Evolutionary conservation across 2,113 vertebrate species (phyloP).

Genomic region (Raja brachyura): DNA sequence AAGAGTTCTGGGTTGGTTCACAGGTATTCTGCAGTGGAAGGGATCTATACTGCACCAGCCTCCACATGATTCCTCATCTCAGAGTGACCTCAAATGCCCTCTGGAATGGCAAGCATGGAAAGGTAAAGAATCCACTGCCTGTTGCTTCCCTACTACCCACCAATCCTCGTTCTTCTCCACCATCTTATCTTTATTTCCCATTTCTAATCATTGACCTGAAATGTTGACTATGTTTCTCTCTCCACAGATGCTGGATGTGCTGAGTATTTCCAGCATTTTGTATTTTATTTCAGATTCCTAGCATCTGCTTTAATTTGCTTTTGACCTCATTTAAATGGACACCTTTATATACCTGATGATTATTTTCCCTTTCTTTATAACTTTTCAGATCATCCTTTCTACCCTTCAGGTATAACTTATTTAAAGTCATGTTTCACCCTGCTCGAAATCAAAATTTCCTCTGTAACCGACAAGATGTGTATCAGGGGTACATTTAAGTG

Average conservation of each 20-base stretch:
- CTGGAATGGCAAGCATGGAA: background rate
- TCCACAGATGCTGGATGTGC: no score
- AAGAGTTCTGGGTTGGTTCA: background rate
- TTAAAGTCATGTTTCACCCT: background rate
- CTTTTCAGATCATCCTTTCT: background rate
- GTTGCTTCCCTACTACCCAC: background rate
- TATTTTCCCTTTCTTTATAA: background rate
- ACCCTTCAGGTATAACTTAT: background rate
- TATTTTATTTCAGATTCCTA: no score
- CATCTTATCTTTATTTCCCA: background rate
- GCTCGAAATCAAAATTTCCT: background rate
- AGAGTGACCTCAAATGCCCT: background rate
- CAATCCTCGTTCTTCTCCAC: background rate
- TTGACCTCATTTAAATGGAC: no score
- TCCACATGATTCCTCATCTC: background rate
- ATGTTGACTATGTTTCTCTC: no score
- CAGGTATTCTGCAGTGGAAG: background rate
- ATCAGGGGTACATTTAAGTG: constrained; percentile 25
- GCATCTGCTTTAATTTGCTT: no score
- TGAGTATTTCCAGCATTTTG: no score
- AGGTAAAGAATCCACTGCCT: background rate
- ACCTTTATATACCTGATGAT: background rate
- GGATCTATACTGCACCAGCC: background rate
- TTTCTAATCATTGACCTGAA: background rate
- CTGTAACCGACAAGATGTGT: background rate